Conservation (phyloP, 1,140 invertebrate genomes). For the Danaus melanippus region DNA sequence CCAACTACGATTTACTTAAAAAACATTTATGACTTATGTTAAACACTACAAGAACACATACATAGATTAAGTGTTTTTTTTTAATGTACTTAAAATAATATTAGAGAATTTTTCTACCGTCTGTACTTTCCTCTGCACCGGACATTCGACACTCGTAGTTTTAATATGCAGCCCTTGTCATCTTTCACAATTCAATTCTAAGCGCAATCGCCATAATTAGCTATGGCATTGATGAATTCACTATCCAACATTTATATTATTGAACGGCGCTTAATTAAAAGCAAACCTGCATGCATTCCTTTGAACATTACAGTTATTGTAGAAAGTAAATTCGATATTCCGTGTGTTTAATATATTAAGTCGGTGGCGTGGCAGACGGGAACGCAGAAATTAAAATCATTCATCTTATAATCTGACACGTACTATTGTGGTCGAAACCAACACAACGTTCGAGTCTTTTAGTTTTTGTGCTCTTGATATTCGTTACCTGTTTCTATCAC, state of each 20-base stretch:
- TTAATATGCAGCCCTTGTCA: constrained; percentile 49
- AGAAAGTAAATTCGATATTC: background rate
- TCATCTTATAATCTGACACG: constrained; percentile 64
- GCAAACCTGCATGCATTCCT: constrained; percentile 9
- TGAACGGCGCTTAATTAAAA: constrained; percentile 44
- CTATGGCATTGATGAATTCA: constrained; percentile 57
- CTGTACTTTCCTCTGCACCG: constrained; percentile 49
- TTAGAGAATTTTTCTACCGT: constrained; percentile 20
- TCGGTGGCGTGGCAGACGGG: constrained; percentile 7
- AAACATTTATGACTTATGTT: too few species aligned
- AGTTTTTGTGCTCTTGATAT: constrained; percentile 33
- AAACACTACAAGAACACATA: too few species aligned
- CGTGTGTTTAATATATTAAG: constrained; percentile 6
- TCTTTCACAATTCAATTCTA: constrained; percentile 58
- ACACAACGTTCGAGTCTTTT: constrained; percentile 20
- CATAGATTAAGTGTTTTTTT: background rate
- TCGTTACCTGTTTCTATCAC: constrained; percentile 29
- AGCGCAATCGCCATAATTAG: constrained; percentile 58
- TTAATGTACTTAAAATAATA: background rate
- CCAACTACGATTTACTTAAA: too few species aligned
- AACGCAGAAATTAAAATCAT: constrained; percentile 47
- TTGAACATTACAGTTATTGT: constrained; percentile 10
- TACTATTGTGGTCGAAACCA: constrained; percentile 45
- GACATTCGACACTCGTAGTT: constrained; percentile 62
- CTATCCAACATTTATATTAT: constrained; percentile 42